Conservation (phyloP, 2,113 vertebrate genomes). For the Tauraco erythrolophus region DNA sequence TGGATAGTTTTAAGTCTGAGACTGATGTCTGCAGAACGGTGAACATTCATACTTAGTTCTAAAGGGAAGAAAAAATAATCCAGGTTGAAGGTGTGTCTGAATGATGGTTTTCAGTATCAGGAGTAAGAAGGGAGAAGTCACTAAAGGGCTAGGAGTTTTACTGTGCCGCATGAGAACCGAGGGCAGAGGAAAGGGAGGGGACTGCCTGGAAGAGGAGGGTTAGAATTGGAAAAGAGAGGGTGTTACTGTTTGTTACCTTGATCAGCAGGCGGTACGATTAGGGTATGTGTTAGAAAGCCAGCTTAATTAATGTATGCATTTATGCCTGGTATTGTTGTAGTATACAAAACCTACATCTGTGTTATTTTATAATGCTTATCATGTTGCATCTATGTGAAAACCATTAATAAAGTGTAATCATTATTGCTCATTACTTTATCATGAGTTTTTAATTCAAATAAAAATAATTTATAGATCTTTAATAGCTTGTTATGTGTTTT, state of each 20-base stretch:
- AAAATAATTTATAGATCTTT: not conserved
- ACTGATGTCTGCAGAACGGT: rapidly evolving
- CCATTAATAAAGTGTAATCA: not conserved
- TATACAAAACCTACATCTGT: not conserved
- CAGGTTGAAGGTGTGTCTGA: not conserved
- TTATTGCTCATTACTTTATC: not conserved
- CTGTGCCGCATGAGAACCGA: not conserved
- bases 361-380: not conserved
- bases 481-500: not conserved
- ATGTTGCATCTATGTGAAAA: not conserved
- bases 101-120: not conserved
- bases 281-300: rapidly evolving
- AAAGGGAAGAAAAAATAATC: not conserved
- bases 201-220: rapidly evolving
- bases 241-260: not conserved
- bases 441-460: not conserved
- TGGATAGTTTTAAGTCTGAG: not conserved
- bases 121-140: not conserved
- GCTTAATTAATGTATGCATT: not conserved
- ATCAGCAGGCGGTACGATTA: not conserved
- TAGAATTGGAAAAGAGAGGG: not conserved
- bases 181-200: not conserved
- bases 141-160: not conserved
- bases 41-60: not conserved
- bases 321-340: not conserved